phyloP scores from a whole-genome alignment of 30 jellyfish, hydroid and myxozoan species.

The Pelagia noctiluca region DNA sequence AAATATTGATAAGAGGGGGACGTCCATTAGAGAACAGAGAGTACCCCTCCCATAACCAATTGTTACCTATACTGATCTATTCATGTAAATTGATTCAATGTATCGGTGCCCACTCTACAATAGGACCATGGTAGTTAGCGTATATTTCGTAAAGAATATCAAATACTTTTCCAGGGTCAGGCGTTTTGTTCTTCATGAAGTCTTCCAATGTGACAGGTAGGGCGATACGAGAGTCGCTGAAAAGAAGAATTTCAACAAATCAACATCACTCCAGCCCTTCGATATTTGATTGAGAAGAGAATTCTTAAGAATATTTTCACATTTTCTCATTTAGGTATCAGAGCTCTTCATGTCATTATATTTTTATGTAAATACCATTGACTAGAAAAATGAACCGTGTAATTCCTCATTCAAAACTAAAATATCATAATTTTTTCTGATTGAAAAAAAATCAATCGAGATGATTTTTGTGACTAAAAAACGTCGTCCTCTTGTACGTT shows the following conservation, averaged over 20 bases:
- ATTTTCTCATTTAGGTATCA: neutral
- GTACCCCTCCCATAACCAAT: neutral
- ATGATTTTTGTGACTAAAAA: too few relatives aligned
- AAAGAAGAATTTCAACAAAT: neutral
- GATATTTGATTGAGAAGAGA: neutral
- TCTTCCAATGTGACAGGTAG: conserved; percentile 51
- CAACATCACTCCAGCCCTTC: neutral
- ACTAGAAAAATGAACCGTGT: too few relatives aligned
- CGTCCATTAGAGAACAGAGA: too few relatives aligned
- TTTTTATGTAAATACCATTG: neutral
- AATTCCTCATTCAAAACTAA: neutral
- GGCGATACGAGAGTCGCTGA: conserved; percentile 49
- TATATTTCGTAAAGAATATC: conserved; percentile 46
- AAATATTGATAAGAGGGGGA: too few relatives aligned
- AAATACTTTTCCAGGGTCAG: conserved; percentile 58
- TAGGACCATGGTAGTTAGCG: conserved; percentile 46
- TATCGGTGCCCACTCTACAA: conserved; percentile 50
- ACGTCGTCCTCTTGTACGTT: too few relatives aligned
- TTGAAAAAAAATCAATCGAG: too few relatives aligned
- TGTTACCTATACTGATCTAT: neutral
- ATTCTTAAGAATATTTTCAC: neutral
- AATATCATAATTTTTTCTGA: too few relatives aligned
- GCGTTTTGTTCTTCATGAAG: conserved; percentile 48
- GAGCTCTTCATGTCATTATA: neutral
- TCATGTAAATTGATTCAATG: neutral